A percentile compares a stretch with the other conserved stretches of the same genome.
phyloP scores from a whole-genome alignment of 1,140 invertebrate species.

The Diprion similis region DNA sequence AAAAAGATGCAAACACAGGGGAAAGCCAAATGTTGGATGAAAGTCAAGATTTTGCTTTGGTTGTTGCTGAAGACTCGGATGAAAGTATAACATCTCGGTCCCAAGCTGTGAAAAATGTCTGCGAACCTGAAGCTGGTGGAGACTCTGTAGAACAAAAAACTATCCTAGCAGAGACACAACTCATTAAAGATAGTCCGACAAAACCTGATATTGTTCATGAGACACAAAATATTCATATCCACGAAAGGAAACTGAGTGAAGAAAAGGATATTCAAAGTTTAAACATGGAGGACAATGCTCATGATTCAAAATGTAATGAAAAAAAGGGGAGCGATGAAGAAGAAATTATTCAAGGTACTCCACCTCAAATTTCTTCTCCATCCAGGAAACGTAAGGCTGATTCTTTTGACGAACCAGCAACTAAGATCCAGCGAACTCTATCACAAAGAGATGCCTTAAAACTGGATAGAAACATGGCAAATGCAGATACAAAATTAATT shows the following conservation, averaged over 20 bases:
- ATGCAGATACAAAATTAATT: neutral
- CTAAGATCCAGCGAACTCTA: slow-evolving; percentile 29
- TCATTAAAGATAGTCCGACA: neutral
- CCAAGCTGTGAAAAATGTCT: slow-evolving; percentile 6
- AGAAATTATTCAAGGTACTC: slow-evolving; percentile 46
- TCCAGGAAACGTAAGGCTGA: slow-evolving; percentile 41
- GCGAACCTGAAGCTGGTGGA: neutral
- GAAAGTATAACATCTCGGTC: neutral
- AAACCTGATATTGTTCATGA: neutral
- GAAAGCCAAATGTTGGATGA: slow-evolving; percentile 24
- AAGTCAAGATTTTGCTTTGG: slow-evolving; percentile 48
- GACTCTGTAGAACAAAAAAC: neutral
- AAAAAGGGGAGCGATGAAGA: slow-evolving; percentile 35
- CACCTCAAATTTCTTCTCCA: slow-evolving; percentile 29
- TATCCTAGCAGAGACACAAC: too few species aligned
- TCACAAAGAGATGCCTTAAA: slow-evolving; percentile 22
- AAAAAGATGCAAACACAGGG: neutral
- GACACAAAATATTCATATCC: neutral
- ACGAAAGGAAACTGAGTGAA: neutral
- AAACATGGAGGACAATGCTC: slow-evolving; percentile 12
- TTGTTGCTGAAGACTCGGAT: slow-evolving; percentile 31
- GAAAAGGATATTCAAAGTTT: slow-evolving; percentile 11
- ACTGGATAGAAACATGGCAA: slow-evolving; percentile 12
- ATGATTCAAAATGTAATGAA: slow-evolving; percentile 7
- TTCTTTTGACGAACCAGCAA: slow-evolving; percentile 17